Evolutionary conservation across 1,140 invertebrate genomes (phyloP).

Genomic region (Bombus soroeensis): DNA sequence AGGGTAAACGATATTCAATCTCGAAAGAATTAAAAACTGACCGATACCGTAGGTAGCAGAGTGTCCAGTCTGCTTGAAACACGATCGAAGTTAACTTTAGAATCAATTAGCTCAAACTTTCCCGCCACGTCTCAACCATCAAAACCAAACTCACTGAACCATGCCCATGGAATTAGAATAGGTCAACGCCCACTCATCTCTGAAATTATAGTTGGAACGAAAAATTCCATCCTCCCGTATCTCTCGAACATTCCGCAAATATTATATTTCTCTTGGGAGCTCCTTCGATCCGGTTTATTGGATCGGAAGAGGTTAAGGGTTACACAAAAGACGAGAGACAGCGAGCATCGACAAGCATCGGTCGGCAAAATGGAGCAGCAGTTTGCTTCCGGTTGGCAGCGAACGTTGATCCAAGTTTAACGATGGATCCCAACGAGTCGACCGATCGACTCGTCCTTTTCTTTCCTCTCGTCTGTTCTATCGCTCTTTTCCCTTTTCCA

Average conservation of each 20-base stretch:
- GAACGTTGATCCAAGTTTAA: constrained; percentile 25
- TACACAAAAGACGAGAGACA: neutral
- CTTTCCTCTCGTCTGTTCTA: neutral
- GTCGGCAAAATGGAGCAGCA: constrained; percentile 38
- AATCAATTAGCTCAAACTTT: neutral
- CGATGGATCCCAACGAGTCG: constrained; percentile 24
- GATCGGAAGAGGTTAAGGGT: neutral
- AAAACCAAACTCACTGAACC: neutral
- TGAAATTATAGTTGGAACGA: neutral
- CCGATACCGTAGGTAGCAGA: no score
- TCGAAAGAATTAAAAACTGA: neutral
- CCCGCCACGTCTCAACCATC: neutral
- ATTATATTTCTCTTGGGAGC: neutral
- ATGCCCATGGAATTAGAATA: neutral
- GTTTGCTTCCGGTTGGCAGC: constrained; percentile 36
- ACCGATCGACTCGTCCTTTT: constrained; percentile 13
- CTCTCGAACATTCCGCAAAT: neutral
- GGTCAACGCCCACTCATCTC: neutral
- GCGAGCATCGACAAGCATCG: neutral
- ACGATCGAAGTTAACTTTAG: neutral
- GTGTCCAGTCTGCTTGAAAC: neutral
- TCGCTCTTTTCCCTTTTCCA: constrained; percentile 59
- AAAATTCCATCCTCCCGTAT: neutral
- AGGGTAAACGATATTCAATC: neutral
- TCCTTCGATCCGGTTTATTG: neutral